Percentiles rank a stretch among this genome's conserved stretches.
phyloP scores from a whole-genome alignment of 2,113 vertebrate genomes.

The Elgaria multicarinata region DNA sequence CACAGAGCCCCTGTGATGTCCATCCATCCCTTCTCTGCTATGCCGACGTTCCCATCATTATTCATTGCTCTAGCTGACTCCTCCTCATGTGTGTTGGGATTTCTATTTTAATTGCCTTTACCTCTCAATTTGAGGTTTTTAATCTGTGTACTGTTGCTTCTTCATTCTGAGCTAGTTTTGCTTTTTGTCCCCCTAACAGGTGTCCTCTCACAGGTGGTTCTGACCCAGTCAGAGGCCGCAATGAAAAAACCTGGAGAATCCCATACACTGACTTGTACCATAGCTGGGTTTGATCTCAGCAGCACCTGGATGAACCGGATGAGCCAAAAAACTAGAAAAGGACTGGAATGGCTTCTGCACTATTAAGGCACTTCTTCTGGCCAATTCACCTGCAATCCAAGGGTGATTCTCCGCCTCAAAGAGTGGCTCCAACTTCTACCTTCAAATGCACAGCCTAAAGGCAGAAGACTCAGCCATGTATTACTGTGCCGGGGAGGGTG shows the following conservation, averaged over 20 bases:
- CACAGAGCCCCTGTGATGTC: neutral
- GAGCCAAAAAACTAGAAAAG: conserved; percentile 55
- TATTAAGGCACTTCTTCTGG: neutral
- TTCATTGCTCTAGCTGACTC: neutral
- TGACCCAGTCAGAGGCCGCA: too few relatives aligned
- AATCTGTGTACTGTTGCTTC: neutral
- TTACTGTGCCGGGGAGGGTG: too few relatives aligned
- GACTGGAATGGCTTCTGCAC: too few relatives aligned
- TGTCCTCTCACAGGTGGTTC: neutral
- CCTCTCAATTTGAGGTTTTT: too few relatives aligned
- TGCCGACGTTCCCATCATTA: rapidly evolving
- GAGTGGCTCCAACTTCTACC: neutral
- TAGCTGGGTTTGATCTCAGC: conserved; percentile 28
- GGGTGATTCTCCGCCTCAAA: neutral
- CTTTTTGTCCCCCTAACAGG: neutral
- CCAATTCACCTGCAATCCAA: neutral
- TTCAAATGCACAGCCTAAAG: neutral
- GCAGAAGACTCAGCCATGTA: neutral
- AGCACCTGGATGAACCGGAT: neutral
- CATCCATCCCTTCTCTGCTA: too few relatives aligned
- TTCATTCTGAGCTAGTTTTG: rapidly evolving
- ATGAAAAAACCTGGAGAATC: neutral
- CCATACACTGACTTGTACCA: too few relatives aligned
- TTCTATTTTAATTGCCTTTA: neutral
- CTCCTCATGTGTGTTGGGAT: neutral